phyloP scores from a whole-genome alignment of 1,140 invertebrate genomes.

The Phortica variegata region DNA sequence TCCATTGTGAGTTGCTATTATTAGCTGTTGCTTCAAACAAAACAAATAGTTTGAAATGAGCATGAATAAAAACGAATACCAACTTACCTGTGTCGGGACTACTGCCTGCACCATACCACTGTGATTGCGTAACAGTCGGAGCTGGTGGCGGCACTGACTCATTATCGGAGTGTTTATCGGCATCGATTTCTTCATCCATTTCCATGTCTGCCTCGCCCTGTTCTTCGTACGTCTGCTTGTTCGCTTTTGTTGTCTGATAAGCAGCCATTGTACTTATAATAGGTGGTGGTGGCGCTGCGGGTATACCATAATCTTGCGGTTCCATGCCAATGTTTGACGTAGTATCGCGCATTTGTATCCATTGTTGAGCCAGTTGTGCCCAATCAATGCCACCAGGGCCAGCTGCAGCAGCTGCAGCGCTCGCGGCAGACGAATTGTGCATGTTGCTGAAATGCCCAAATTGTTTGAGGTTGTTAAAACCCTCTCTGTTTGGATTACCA shows the following conservation, averaged over 20 bases:
- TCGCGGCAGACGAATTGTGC: slow-evolving; percentile 59
- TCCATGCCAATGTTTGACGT: slow-evolving; percentile 53
- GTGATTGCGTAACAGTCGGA: slow-evolving; percentile 28
- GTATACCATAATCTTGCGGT: slow-evolving; percentile 23
- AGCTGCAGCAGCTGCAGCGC: slow-evolving; percentile 24
- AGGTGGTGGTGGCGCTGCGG: slow-evolving; percentile 31
- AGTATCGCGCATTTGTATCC: slow-evolving; percentile 94
- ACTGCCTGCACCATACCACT: slow-evolving; percentile 21
- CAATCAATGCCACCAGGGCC: slow-evolving; percentile 79
- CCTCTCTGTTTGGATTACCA: slow-evolving; percentile 34
- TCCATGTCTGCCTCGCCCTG: slow-evolving; percentile 85
- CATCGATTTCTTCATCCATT: slow-evolving; percentile 64
- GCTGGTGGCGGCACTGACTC: slow-evolving; percentile 44
- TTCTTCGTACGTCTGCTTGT: slow-evolving; percentile 53
- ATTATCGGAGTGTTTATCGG: slow-evolving; percentile 2
- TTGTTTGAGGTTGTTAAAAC: slow-evolving; percentile 59
- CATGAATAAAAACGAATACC: not conserved
- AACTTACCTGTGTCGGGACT: slow-evolving; percentile 18
- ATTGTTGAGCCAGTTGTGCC: slow-evolving; percentile 93
- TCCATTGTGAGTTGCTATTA: slow-evolving; percentile 25
- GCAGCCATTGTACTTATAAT: slow-evolving; percentile 31
- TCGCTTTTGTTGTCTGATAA: slow-evolving; percentile 20
- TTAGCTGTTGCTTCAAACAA: slow-evolving; percentile 7
- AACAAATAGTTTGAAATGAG: not conserved
- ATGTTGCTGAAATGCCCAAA: slow-evolving; percentile 59